Evolutionary conservation across 2,797 vertebrate species (phyloP), one percentile per base, ranked within the genome.

Genomic region (Avahi laniger): DNA sequence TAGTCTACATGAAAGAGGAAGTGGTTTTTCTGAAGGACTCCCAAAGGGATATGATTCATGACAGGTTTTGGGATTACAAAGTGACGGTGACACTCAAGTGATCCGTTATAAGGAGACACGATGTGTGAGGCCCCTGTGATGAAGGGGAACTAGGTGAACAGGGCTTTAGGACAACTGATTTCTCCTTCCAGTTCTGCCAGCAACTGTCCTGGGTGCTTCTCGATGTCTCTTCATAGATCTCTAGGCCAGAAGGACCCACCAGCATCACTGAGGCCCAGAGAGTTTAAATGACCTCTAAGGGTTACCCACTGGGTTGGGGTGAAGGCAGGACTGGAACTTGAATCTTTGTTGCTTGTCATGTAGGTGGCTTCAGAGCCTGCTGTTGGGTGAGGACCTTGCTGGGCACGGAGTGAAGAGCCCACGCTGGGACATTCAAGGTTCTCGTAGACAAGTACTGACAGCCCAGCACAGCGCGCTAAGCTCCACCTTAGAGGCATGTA

Each of bases 31-130:
- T 48, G 41, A 67, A 79, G n/a, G 54, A n/a, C 73, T 91, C 70
- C 48, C 70, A 20, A 63, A 50, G 79, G 70, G 38, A 41, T 52
- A 8, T 69, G 87, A 76, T 83, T 91, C 75, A 65, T 48, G 83
- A 84, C 50, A 79, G 85, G 70, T 85, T 89, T 93, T 75, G 57
- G 86, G 69, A 79, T 94, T 67, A 87, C 92, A 52, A 81, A 82
- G 35, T 22, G 10, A 35, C 87, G 18, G 0, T 79, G 75, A 41
- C 50, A 83, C 52, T 93, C 54, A 9, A 81, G 50, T 22, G 13
- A 41, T 52, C 82, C 75, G 80, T 70, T 79, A 43, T 75, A 80
- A 80, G 79, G 48, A 87, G 91, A 38, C 13, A 0, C 5, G 65
- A 33, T 48, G 7, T 35, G 48, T 33, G 65, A 84, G 61, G 63